Evolutionary conservation across 2,113 vertebrate species (phyloP).

Genomic region (Ursus arctos): DNA sequence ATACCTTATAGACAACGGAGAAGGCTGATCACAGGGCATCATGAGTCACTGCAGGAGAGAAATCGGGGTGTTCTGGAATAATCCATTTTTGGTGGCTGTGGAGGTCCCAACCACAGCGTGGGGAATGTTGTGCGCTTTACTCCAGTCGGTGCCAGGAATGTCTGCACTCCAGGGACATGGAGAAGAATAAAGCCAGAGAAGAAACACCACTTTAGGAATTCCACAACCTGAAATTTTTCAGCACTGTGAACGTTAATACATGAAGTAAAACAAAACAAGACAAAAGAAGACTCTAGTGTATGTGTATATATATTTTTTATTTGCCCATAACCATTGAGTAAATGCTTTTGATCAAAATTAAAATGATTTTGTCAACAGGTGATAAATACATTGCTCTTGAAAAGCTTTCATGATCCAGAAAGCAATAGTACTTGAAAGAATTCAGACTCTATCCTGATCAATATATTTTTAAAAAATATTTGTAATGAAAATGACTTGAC

Average conservation of each 20-base stretch:
- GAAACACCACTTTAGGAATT: neutral
- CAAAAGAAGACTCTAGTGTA: neutral
- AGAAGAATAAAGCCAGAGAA: neutral
- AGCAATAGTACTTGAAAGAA: neutral
- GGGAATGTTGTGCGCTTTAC: neutral
- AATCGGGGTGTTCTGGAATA: neutral
- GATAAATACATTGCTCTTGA: neutral
- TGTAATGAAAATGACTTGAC: neutral
- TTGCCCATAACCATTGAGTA: neutral
- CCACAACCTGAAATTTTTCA: neutral
- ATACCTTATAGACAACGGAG: neutral
- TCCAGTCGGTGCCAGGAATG: neutral
- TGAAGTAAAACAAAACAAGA: neutral
- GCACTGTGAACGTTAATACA: neutral
- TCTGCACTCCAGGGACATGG: neutral
- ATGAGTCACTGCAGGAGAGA: neutral
- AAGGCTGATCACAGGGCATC: neutral
- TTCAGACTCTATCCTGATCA: neutral
- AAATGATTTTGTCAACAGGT: neutral
- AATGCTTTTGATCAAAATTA: neutral
- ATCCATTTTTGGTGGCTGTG: neutral
- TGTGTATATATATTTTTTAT: neutral
- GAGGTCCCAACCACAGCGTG: neutral
- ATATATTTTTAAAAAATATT: neutral
- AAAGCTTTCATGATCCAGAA: neutral